Base-by-base conservation (phyloP, 2,113 vertebrate genomes). In the Pholis gunnellus region DNA sequence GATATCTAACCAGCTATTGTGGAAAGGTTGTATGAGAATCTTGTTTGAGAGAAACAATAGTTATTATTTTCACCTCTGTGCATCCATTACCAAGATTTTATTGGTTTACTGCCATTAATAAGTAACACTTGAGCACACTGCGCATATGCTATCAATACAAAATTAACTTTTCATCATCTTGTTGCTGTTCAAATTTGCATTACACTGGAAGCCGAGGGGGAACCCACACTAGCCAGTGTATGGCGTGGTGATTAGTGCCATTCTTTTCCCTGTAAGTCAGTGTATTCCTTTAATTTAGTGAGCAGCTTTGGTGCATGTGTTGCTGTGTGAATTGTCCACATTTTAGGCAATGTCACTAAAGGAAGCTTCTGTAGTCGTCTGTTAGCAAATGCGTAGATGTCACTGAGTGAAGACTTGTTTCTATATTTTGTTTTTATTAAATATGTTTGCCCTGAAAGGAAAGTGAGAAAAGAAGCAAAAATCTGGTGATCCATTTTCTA, bases 261-360 rank as follows among this genome's bases (percentile, higher is more conserved):
- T 8, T 48, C 13, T 72, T 18, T 25, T 44, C 6, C 75, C 34
- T 38, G 7, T 38, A 25, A 57, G 72, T 79, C 75, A 38, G 14
- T 75, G 81, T 84, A 88, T 91, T 91, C 85, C 87, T 91, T 88
- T 88, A 65, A 79, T 75, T 77, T 40, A 76, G 11, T 73, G 13
- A 87, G 67, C 67, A 68, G 80, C 81, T 82, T 86, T 14, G 20
- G 46, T 78, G 76, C 78, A 86, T 84, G 83, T 77, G 50, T 75
- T 72, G 66, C 75, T 69, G 80, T 81, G 80, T 79, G 44, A 89
- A 40, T 9, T 50, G 44, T 34, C 29, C 71, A 78, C 50, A 54
- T 72, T 44, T 60, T 17, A 71, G n/a, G 10, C 65, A 76, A 48
- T 38, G 25, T 14, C 36, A 20, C 44, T 20, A 18, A n/a, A 44